A percentile compares a stretch with the other conserved stretches of the same genome.
phyloP scores from a whole-genome alignment of 2,797 vertebrate species.

The Cetoscarus ocellatus region DNA sequence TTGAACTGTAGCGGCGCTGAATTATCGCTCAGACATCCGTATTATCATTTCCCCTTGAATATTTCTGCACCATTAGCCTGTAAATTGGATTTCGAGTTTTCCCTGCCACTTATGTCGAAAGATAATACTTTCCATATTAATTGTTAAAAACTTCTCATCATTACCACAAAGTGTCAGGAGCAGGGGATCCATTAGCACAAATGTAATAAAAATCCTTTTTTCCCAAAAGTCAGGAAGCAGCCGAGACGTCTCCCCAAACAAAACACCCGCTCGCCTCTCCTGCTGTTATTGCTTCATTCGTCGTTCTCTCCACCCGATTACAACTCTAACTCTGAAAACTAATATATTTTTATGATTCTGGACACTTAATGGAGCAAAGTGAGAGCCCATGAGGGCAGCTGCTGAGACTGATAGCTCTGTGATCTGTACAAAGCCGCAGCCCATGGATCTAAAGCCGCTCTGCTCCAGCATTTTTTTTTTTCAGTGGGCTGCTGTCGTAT shows the following conservation, averaged over 20 bases:
- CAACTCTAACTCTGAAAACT: slow-evolving; percentile 49
- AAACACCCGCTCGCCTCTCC: slow-evolving; percentile 30
- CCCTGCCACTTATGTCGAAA: slow-evolving; percentile 12
- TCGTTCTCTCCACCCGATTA: slow-evolving; percentile 35
- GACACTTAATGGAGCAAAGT: slow-evolving; percentile 42
- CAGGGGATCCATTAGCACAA: slow-evolving; percentile 53
- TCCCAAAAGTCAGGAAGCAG: slow-evolving; percentile 34
- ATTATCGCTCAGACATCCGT: slow-evolving; percentile 24
- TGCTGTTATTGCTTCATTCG: slow-evolving; percentile 57
- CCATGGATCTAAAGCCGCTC: slow-evolving; percentile 17
- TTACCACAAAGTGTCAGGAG: slow-evolving; percentile 46
- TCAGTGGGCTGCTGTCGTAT: background rate
- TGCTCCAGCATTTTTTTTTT: slow-evolving; percentile 12
- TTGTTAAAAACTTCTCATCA: slow-evolving; percentile 49
- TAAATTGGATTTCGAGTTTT: slow-evolving; percentile 62
- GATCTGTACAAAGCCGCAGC: slow-evolving; percentile 15
- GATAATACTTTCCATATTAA: slow-evolving; percentile 50
- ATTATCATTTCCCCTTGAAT: slow-evolving; percentile 33
- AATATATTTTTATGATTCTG: slow-evolving; percentile 64
- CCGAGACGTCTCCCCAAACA: slow-evolving; percentile 44
- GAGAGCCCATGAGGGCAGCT: slow-evolving; percentile 50
- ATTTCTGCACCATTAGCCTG: slow-evolving; percentile 46
- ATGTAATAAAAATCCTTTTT: slow-evolving; percentile 48
- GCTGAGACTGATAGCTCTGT: slow-evolving; percentile 23
- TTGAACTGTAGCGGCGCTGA: slow-evolving; percentile 32